Evolutionary conservation across 2,113 vertebrate genomes (phyloP).

Genomic region (Scortum barcoo): DNA sequence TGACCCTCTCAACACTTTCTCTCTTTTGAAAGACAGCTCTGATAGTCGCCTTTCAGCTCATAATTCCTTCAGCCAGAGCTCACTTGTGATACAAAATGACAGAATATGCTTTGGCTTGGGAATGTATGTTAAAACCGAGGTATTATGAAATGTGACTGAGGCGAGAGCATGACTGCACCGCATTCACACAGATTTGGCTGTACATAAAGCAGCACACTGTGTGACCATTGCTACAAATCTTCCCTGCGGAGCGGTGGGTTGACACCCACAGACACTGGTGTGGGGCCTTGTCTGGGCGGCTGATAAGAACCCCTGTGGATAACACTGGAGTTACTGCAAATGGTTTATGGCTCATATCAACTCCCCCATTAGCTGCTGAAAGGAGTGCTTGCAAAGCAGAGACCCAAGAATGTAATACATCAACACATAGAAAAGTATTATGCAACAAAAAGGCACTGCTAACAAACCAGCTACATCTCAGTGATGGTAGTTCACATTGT

Average conservation of each 20-base stretch:
- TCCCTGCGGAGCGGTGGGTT: constrained; percentile 49
- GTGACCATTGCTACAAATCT: constrained; percentile 61
- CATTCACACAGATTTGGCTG: constrained; percentile 63
- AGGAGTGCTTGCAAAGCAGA: constrained; percentile 37
- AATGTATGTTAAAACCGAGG: constrained; percentile 57
- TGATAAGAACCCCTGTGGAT: constrained; percentile 71
- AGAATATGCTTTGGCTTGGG: constrained; percentile 48
- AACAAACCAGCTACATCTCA: constrained; percentile 34
- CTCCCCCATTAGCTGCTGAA: constrained; percentile 61
- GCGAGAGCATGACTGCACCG: constrained; percentile 48
- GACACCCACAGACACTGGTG: constrained; percentile 66
- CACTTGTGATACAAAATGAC: constrained; percentile 45
- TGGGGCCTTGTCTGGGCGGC: constrained; percentile 58
- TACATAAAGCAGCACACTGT: constrained; percentile 56
- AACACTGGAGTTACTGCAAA: constrained; percentile 52
- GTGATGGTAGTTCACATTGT: constrained; percentile 25
- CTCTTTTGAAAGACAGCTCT: constrained; percentile 52
- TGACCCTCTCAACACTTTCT: constrained; percentile 64
- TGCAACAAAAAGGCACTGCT: constrained; percentile 38
- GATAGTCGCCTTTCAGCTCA: constrained; percentile 54
- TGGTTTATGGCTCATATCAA: constrained; percentile 63
- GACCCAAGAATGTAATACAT: constrained; percentile 37
- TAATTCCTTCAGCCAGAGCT: constrained; percentile 50
- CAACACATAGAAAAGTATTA: constrained; percentile 46
- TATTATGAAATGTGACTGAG: constrained; percentile 67